Evolutionary conservation across 2,113 vertebrate species (phyloP), one percentile per base, ranked within the genome.

Genomic region (Gobius niger): DNA sequence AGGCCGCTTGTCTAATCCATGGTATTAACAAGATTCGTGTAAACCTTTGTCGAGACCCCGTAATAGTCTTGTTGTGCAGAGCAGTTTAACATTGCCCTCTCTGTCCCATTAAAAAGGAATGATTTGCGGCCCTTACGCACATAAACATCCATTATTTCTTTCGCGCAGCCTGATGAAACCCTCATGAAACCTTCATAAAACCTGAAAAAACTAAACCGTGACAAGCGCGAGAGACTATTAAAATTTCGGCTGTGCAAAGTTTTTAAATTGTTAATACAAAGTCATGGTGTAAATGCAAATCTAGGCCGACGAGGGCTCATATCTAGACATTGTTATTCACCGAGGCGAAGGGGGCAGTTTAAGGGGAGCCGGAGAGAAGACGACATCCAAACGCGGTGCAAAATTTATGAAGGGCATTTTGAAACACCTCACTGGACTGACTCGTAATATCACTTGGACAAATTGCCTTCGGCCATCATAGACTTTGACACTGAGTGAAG

Each of bases 371-470:
- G 13, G 54, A 12, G 63, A 51, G 18, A 11, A 66, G 70, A 54
- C 0, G 14, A 44, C 61, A 67, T 47, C 66, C 65, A 67, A 53
- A 61, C 75, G 68, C 71, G 73, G 68, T 82, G 61, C 47, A 81
- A 80, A 71, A 84, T 77, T 73, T 56, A 83, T 85, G 65, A 81
- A 67, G 80, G 53, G 44, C 67, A 61, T 44, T 65, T 51, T 62
- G 49, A 79, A 74, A 77, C 65, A 71, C 0, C 59, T 66, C 62
- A 47, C 10, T 8, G 12, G 66, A 12, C 77, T 59, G 16, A 34
- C 51, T 67, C 67, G 19, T 66, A 53, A 62, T 59, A 59, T 59
- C 61, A 52, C 52, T 51, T 4, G 41, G 41, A 68, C 67, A 72
- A 70, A 80, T 56, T 44, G 59, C 65, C 74, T 2, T 0, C 65